These are phyloP conservation scores for Rhinogobius similis DNA, from an alignment of 2,113 vertebrate genomes.

Conservation along the genomic window DNA sequence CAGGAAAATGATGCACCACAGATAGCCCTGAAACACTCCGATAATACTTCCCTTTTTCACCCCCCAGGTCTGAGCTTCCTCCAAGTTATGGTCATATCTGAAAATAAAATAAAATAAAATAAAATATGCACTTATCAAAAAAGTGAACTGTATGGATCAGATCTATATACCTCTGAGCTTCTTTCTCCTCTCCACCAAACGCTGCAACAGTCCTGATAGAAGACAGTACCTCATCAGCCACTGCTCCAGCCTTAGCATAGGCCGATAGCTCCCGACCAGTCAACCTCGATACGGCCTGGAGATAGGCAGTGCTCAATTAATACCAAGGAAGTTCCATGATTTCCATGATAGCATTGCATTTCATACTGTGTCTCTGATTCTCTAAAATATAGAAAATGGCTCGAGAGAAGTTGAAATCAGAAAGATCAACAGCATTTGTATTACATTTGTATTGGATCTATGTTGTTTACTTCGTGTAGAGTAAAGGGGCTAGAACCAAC, in stretches of 20 bases:
- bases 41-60: slow-evolving; percentile 74
- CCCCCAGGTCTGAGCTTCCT: slow-evolving; percentile 76
- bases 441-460: no score
- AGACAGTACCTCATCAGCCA: slow-evolving; percentile 80
- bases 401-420: no score
- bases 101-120: not conserved
- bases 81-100: slow-evolving; percentile 78
- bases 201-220: slow-evolving; percentile 79
- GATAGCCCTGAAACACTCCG: slow-evolving; percentile 77
- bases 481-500: no score
- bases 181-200: slow-evolving; percentile 79
- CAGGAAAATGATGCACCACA: slow-evolving; percentile 80
- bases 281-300: slow-evolving; percentile 70
- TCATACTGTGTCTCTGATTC: not conserved
- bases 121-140: not conserved
- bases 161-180: slow-evolving; percentile 67
- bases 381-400: no score
- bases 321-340: not conserved
- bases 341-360: not conserved
- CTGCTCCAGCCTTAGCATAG: slow-evolving; percentile 79
- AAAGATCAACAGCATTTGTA: no score
- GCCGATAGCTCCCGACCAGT: slow-evolving; percentile 73
- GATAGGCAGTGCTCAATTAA: not conserved
- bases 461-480: no score
- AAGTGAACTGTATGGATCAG: not conserved